phyloP scores from a whole-genome alignment of 2,888 invertebrate genomes.

The Apodemia duryi region DNA sequence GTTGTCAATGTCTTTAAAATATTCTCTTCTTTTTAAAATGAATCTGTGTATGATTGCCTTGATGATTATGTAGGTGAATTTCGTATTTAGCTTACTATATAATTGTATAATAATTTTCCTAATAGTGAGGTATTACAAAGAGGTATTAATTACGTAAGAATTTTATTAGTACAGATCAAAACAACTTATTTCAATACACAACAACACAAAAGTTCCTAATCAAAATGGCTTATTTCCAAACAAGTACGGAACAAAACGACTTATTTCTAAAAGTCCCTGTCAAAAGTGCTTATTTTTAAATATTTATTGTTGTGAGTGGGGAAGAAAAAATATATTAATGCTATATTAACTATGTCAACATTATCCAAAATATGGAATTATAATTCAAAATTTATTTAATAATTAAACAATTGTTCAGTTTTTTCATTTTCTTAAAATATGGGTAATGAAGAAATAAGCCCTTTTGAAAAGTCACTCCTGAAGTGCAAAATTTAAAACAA shows the following conservation, averaged over 20 bases:
- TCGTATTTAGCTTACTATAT: not conserved
- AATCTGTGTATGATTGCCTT: not conserved
- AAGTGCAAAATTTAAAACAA: too few relatives aligned
- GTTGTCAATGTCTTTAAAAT: too few relatives aligned
- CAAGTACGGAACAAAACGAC: too few relatives aligned
- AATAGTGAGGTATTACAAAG: not conserved
- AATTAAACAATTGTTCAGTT: too few relatives aligned
- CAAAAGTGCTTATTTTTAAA: not conserved
- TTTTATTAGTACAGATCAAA: not conserved
- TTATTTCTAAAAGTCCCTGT: not conserved
- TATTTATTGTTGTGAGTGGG: not conserved
- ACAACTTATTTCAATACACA: not conserved
- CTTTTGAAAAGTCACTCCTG: too few relatives aligned
- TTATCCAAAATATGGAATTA: not conserved
- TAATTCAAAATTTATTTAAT: constrained; percentile 4
- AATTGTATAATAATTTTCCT: not conserved
- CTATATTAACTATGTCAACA: not conserved
- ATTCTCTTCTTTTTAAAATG: too few relatives aligned
- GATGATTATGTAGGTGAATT: not conserved
- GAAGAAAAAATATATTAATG: not conserved
- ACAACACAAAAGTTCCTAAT: not conserved
- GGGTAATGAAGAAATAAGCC: too few relatives aligned
- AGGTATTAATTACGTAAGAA: not conserved
- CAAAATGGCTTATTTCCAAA: not conserved
- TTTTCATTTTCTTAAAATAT: too few relatives aligned